These are phyloP conservation scores for Parnassius glacialis DNA, from an alignment of 2,888 invertebrate species.

Conservation along the genomic window DNA sequence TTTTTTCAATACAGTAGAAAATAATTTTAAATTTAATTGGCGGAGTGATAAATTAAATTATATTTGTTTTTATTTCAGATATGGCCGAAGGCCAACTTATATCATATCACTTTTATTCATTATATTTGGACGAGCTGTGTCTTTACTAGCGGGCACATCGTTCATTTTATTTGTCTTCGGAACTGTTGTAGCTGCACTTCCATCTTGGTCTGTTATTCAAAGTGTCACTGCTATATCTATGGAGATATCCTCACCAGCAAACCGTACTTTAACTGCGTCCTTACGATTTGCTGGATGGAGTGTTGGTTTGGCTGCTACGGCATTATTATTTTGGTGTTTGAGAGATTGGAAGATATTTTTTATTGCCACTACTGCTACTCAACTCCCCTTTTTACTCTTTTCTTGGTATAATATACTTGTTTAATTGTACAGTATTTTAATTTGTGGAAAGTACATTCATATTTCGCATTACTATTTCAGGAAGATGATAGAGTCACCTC, in stretches of 20 bases:
- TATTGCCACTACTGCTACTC: conserved; percentile 45
- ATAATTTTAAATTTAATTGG: no score
- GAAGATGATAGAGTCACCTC: conserved; percentile 83
- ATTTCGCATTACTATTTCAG: conserved; percentile 47
- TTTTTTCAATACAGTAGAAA: no score
- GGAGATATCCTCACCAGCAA: conserved; percentile 53
- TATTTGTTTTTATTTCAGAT: conserved; percentile 43
- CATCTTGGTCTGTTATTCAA: conserved; percentile 55
- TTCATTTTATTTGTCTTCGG: conserved; percentile 49
- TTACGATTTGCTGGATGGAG: conserved; percentile 46
- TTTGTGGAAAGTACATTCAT: background rate
- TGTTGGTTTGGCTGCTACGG: conserved; percentile 48
- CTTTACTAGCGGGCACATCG: conserved; percentile 47
- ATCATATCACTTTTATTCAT: conserved; percentile 47
- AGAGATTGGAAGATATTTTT: conserved; percentile 55
- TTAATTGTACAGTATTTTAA: background rate
- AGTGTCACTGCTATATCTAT: conserved; percentile 51
- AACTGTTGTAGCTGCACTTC: conserved; percentile 49
- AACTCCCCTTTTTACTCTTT: conserved; percentile 47
- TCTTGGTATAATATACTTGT: conserved; percentile 46
- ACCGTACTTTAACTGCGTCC: conserved; percentile 47
- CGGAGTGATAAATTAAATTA: background rate
- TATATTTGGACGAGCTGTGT: conserved; percentile 48
- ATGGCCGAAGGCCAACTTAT: conserved; percentile 55
- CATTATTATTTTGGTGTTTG: conserved; percentile 57